A percentile compares a stretch with the other conserved stretches of the same genome.
These are phyloP conservation scores for Sarcophilus harrisii DNA, from an alignment of 2,797 vertebrate species.

Conservation along the genomic window DNA sequence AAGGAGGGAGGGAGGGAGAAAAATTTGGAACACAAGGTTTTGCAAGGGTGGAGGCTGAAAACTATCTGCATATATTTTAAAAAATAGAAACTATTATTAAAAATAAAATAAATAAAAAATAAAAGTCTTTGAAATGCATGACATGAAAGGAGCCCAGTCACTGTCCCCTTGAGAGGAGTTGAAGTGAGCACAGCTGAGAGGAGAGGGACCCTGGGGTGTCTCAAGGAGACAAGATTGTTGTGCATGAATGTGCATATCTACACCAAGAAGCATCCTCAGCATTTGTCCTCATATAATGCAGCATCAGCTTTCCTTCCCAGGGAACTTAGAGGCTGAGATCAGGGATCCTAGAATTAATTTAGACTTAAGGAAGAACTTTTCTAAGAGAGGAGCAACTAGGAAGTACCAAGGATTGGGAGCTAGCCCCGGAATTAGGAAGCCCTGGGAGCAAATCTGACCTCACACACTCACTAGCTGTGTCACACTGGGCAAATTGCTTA, in stretches of 20 bases:
- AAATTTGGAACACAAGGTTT: too few species aligned
- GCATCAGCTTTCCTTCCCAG: not conserved
- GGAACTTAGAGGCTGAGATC: constrained; percentile 32
- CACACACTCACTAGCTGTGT: not conserved
- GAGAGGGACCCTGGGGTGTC: not conserved
- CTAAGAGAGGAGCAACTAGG: constrained; percentile 33
- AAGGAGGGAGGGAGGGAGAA: too few species aligned
- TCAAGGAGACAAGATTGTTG: not conserved
- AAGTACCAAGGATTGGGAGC: not conserved
- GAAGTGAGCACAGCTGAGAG: constrained; percentile 52
- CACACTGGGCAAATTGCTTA: too few species aligned
- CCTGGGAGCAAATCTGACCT: not conserved
- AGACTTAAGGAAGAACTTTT: constrained; percentile 42
- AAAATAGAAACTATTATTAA: too few species aligned
- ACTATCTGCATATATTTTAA: too few species aligned
- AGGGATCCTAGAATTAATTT: constrained; percentile 59
- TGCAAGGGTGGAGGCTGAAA: too few species aligned
- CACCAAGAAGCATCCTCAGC: not conserved
- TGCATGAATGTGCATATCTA: not conserved
- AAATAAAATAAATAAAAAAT: too few species aligned
- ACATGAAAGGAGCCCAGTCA: constrained; percentile 72
- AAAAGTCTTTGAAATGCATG: constrained; percentile 79
- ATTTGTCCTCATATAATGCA: not conserved
- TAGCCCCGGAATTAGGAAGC: not conserved
- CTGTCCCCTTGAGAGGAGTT: constrained; percentile 68